Evolutionary conservation across 2,888 invertebrate species (phyloP), one percentile per base, ranked within the genome.

Genomic region (Leptogaster cylindrica): DNA sequence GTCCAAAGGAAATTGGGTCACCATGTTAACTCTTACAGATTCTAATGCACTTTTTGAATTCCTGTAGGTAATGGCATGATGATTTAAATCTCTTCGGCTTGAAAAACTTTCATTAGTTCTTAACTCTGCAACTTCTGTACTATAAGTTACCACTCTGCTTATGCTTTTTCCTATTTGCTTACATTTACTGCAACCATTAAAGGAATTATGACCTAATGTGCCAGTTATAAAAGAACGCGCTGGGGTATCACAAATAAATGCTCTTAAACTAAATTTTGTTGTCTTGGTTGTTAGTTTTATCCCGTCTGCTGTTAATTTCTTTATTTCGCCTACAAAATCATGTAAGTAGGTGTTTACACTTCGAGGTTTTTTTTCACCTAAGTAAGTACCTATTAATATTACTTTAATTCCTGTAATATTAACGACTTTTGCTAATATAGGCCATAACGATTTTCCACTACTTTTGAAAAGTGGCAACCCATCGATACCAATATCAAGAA

Each of bases 61-160:
- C 12, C 44, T 20, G 23, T 25, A 48, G 25, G 20, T 25, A 12
- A 3, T 46, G 58, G 36, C 44, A 44, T 68, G 68, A 25, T 48
- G 48, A 5, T 61, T 48, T 27, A 31, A 16, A 7, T 50, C 36
- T 12, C 50, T 66, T 51, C 66, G 61, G 8, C 28, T 16, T 8
- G 41, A 10, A 8, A 68, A 68, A 66, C 61, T 63, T 36, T 16
- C 12, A 46, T 68, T 65, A n/a, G 46, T 65, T 28, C 64, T 28
- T 7, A 68, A 12, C 10, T 52, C 36, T 6, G 33, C 36, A 61
- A 55, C 28, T 27, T 23, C 16, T 12, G 31, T 48, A 31, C 41
- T 5, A 65, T 48, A 65, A 7, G 65, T 65, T 4, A 52, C 36
- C 3, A 65, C 65, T n/a, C 50, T 68, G 12, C 63, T 20, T 20